These are phyloP conservation scores for Tanypteryx hageni DNA, from an alignment of 2,888 invertebrate species.

Conservation along the genomic window DNA sequence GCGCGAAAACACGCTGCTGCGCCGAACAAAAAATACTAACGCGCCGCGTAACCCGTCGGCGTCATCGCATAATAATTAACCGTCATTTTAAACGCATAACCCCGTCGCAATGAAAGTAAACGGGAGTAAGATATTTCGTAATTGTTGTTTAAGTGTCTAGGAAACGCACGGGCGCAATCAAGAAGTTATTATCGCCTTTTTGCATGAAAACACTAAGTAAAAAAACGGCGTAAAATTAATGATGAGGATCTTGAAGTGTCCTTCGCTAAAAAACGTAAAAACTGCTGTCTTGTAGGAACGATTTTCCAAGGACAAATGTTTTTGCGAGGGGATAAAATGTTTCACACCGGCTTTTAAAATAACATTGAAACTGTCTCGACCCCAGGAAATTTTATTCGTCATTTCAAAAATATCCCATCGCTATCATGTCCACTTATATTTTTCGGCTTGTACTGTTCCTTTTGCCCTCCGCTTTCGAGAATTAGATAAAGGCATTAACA, in stretches of 20 bases:
- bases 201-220: neutral
- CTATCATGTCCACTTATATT: neutral
- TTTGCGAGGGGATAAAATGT: neutral
- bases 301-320: neutral
- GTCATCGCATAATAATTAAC: neutral
- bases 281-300: neutral
- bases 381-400: neutral
- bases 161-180: no score
- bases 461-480: slow-evolving; percentile 5
- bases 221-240: neutral
- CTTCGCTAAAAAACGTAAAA: neutral
- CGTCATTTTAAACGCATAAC: neutral
- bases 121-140: neutral
- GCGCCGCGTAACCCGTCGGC: neutral
- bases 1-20: neutral
- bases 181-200: no score
- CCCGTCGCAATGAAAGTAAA: neutral
- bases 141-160: no score
- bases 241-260: neutral
- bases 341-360: neutral
- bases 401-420: neutral
- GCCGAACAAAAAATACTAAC: neutral
- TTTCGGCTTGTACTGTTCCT: slow-evolving; percentile 11
- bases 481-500: slow-evolving; percentile 56
- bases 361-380: slow-evolving; percentile 36